Evolutionary conservation across 2,888 invertebrate genomes (phyloP).

Genomic region (Hyppa rectilinea): DNA sequence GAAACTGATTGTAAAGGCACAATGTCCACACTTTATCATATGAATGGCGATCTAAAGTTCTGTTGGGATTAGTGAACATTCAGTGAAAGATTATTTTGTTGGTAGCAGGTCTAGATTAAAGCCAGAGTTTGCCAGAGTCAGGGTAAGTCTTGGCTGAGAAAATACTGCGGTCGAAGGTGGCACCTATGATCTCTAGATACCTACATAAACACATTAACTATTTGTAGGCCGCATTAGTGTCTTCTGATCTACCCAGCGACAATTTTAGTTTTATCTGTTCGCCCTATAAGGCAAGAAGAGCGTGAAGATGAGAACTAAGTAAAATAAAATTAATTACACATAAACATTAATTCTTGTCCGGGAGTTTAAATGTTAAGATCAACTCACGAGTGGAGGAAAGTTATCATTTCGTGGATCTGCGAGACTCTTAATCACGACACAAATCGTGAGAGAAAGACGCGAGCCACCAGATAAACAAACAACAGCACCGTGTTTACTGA

Average conservation of each 20-base stretch:
- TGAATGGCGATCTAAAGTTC: background rate
- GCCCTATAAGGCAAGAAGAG: slow-evolving; percentile 40
- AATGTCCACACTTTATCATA: background rate
- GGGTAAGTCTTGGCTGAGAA: background rate
- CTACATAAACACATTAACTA: background rate
- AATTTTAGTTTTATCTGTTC: slow-evolving; percentile 18
- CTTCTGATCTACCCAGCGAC: slow-evolving; percentile 10
- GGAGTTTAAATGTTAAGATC: slow-evolving; percentile 69
- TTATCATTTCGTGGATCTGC: slow-evolving; percentile 87
- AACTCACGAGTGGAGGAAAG: slow-evolving; percentile 74
- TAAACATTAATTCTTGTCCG: slow-evolving; percentile 52
- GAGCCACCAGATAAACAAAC: slow-evolving; percentile 71
- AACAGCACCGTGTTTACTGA: slow-evolving; percentile 54
- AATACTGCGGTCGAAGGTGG: background rate
- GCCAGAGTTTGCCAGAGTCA: too few species aligned
- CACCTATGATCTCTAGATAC: background rate
- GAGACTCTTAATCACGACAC: slow-evolving; percentile 80
- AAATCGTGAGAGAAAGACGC: slow-evolving; percentile 77
- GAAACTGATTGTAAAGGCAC: background rate
- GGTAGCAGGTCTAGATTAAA: background rate
- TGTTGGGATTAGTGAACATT: background rate
- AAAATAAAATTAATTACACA: slow-evolving; percentile 59
- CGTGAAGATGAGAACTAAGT: slow-evolving; percentile 47
- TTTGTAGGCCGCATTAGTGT: background rate
- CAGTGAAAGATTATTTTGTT: background rate